Evolutionary conservation across 2,113 vertebrate species (phyloP).

Genomic region (Haliaeetus leucogaster): DNA sequence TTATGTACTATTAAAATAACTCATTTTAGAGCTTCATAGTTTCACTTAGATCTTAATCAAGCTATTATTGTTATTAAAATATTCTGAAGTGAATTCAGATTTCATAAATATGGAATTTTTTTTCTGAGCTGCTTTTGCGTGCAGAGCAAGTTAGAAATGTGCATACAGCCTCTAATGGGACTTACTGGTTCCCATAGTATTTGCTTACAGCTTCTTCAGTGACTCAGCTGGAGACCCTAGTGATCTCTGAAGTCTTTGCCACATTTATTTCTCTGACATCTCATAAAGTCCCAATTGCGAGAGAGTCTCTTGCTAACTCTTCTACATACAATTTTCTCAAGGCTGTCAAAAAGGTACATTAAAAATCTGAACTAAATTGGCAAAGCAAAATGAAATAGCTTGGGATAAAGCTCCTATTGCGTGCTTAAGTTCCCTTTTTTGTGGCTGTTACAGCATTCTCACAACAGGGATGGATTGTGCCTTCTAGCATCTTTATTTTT

Average conservation of each 20-base stretch:
- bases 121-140: background rate
- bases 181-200: background rate
- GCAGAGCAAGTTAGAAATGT: background rate
- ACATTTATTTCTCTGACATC: background rate
- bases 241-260: background rate
- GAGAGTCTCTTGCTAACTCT: background rate
- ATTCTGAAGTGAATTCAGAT: conserved; percentile 31
- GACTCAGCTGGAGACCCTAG: background rate
- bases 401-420: background rate
- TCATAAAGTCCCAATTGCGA: background rate
- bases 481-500: background rate
- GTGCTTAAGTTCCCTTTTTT: background rate
- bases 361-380: background rate
- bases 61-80: conserved; percentile 56
- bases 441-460: background rate
- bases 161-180: background rate
- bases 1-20: conserved; percentile 13
- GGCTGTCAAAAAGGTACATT: background rate
- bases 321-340: background rate
- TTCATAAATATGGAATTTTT: conserved; percentile 26
- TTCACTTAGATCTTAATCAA: conserved; percentile 49
- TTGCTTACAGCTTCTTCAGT: conserved; percentile 5
- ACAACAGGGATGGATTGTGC: background rate
- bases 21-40: conserved; percentile 4
- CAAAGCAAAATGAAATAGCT: background rate